phyloP scores from a whole-genome alignment of 2,888 invertebrate species.

The Agrochola lota region DNA sequence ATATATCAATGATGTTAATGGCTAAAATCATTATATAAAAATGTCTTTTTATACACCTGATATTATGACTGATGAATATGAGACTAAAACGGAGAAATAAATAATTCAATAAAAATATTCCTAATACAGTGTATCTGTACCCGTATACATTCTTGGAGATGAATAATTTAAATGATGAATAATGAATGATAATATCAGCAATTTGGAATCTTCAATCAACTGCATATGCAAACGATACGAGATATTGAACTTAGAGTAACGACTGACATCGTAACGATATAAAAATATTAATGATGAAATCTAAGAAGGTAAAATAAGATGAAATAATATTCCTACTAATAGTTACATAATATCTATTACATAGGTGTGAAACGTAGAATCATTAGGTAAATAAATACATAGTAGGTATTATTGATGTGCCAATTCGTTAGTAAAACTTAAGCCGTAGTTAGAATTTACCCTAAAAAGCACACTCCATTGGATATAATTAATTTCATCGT shows the following conservation, averaged over 20 bases:
- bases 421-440: conserved; percentile 72
- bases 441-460: conserved; percentile 71
- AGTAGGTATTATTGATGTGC: conserved; percentile 76
- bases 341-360: conserved; percentile 67
- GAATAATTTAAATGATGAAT: conserved; percentile 37
- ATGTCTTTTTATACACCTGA: conserved; percentile 71
- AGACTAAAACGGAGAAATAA: conserved; percentile 75
- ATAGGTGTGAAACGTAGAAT: conserved; percentile 75
- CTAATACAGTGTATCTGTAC: conserved; percentile 48
- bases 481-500: conserved; percentile 65
- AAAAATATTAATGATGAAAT: conserved; percentile 62
- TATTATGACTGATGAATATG: conserved; percentile 77
- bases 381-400: conserved; percentile 63
- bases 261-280: conserved; percentile 69
- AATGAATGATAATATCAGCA: conserved; percentile 49
- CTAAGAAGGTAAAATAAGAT: conserved; percentile 58
- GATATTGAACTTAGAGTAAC: conserved; percentile 57
- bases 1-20: conserved; percentile 70
- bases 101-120: conserved; percentile 63
- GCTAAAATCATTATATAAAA: conserved; percentile 66
- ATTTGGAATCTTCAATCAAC: conserved; percentile 45
- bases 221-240: conserved; percentile 48
- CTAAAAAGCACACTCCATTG: conserved; percentile 72
- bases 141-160: conserved; percentile 36
- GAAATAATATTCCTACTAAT: conserved; percentile 78